A percentile compares a stretch with the other conserved stretches of the same genome.
Conservation (phyloP, 2,888 invertebrate genomes). For the Nasonovia ribisnigri region DNA sequence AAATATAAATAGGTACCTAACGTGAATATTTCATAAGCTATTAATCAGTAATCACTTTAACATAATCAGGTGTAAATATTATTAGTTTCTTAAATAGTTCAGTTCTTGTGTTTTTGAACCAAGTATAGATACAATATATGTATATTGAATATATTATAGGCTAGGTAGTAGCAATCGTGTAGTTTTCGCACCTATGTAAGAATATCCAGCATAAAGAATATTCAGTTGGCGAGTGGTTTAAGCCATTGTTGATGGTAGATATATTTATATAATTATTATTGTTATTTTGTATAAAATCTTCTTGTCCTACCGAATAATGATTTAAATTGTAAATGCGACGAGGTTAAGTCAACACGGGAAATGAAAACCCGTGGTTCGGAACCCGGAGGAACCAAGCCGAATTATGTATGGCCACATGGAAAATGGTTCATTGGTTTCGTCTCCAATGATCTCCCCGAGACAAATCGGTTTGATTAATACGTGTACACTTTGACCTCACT, state of each 20-base stretch:
- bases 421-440: slow-evolving; percentile 43
- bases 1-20: background rate
- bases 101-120: background rate
- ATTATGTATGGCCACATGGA: slow-evolving; percentile 34
- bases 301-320: background rate
- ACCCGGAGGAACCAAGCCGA: slow-evolving; percentile 39
- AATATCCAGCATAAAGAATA: background rate
- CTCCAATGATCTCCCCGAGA: slow-evolving; percentile 31
- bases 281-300: background rate
- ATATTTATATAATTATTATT: background rate
- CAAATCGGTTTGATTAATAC: slow-evolving; percentile 53
- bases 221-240: background rate
- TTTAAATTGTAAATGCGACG: background rate
- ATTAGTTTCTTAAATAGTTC: background rate
- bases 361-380: background rate
- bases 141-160: background rate
- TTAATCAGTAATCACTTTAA: background rate
- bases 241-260: background rate
- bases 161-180: background rate
- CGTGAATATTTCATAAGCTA: background rate
- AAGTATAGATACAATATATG: background rate
- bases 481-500: slow-evolving; percentile 7
- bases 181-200: background rate
- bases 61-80: background rate
- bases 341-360: background rate